Evolutionary conservation across 2,797 vertebrate species (phyloP).

Genomic region (Pangasius djambal): DNA sequence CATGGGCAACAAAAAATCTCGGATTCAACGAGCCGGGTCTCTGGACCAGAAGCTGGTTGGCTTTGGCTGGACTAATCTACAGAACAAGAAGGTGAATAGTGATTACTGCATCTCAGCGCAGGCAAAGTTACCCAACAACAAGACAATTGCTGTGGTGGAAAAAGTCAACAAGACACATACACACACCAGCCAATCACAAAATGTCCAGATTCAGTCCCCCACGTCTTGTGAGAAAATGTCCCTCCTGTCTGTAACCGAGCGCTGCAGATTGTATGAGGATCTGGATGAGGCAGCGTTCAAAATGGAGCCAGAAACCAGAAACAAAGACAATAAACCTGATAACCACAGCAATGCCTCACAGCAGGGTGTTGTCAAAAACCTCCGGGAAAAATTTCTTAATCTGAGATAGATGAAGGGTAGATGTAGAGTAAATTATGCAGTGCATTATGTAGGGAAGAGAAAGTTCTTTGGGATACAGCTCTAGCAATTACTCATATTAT

Average conservation of each 20-base stretch:
- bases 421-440: background rate
- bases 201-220: conserved; percentile 81
- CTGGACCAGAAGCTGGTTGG: conserved; percentile 54
- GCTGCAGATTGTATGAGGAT: conserved; percentile 81
- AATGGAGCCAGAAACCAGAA: background rate
- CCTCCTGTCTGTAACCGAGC: conserved; percentile 77
- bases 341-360: background rate
- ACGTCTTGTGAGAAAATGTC: conserved; percentile 82
- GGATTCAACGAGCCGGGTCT: conserved; percentile 63
- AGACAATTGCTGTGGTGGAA: conserved; percentile 79
- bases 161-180: conserved; percentile 54
- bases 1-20: background rate
- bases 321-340: background rate
- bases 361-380: conserved; percentile 23
- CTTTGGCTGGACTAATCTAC: conserved; percentile 45
- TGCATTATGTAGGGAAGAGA: background rate
- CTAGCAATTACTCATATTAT: background rate
- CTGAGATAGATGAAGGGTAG: background rate
- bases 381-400: conserved; percentile 9
- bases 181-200: background rate
- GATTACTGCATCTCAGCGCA: conserved; percentile 71
- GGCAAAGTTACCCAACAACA: conserved; percentile 65
- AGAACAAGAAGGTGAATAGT: conserved; percentile 14
- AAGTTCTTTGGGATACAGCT: background rate
- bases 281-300: conserved; percentile 67